Evolutionary conservation across 2,113 vertebrate genomes (phyloP), one percentile per base, ranked within the genome.

Genomic region (Cavia porcellus): DNA sequence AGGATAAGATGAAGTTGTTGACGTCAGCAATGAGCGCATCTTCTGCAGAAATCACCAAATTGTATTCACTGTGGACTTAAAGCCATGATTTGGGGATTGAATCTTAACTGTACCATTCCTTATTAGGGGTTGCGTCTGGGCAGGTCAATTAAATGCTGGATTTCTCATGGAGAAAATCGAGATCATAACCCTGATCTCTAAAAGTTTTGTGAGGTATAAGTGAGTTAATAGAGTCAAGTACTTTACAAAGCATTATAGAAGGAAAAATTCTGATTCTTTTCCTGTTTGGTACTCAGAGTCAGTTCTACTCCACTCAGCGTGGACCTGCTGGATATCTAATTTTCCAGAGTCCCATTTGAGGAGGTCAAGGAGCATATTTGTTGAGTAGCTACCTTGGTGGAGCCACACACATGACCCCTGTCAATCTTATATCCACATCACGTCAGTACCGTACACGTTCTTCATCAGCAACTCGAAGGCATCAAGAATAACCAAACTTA

Each of bases 11-110:
- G 3, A 35, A 84, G 14, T 5, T 3, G 8, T 19, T 59, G 10
- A 64, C 1, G 2, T 0, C 1, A 28, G 15, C 3, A 13, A 38
- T 7, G 0, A 45, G 6, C 42, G 3, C 5, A 6, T 25, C 45
- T n/a, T 38, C 22, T 6, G 32, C 12, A 57, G 30, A 89, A 64
- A 72, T 72, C 15, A 38, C 24, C 12, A 52, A 8, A 32, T 2
- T 24, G 7, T 30, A 15, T 66, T 80, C 19, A 3, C 20, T 66
- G 14, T 38, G 45, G 12, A 62, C 20, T 59, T 50, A 5, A 42
- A 62, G n/a, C 8, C 52, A 9, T 10, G 5, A n/a, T 42, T 2
- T 90, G 14, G 35, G 35, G 7, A 68, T 32, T 70, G 25, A 47
- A 77, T 70, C 50, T 57, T 62, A 81, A 79, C 68, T 35, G 10